Evolutionary conservation across 64 coral and sea anemone species (phyloP).

Genomic region (Porites lutea): DNA sequence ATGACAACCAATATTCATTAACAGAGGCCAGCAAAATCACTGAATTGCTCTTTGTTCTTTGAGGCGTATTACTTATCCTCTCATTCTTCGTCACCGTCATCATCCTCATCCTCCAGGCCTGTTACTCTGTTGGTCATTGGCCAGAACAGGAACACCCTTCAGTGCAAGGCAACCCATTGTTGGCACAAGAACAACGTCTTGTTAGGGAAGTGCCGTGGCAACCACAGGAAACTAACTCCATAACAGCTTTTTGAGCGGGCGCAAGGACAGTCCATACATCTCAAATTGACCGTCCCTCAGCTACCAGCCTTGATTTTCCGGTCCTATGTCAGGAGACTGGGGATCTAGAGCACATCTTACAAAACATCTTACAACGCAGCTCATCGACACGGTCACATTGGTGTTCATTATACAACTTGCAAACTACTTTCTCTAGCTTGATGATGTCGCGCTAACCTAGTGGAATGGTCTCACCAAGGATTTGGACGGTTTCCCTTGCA

Average conservation of each 20-base stretch:
- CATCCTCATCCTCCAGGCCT: background rate
- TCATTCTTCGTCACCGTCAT: slow-evolving; percentile 41
- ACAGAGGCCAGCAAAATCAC: too few relatives aligned
- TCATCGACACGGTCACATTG: slow-evolving; percentile 36
- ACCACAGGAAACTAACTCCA: slow-evolving; percentile 57
- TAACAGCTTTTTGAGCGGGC: slow-evolving; percentile 60
- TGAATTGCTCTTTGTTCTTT: background rate
- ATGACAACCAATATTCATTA: too few relatives aligned
- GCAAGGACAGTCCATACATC: slow-evolving; percentile 42
- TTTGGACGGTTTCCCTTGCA: background rate
- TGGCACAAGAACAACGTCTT: slow-evolving; percentile 57
- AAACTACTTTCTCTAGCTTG: background rate
- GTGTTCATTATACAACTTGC: slow-evolving; percentile 31
- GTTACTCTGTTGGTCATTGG: slow-evolving; percentile 30
- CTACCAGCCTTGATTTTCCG: slow-evolving; percentile 49
- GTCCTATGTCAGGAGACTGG: slow-evolving; percentile 23
- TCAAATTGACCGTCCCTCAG: slow-evolving; percentile 33
- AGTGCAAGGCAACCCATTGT: slow-evolving; percentile 34
- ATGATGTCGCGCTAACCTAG: background rate
- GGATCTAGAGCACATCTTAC: slow-evolving; percentile 33
- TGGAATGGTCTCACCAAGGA: slow-evolving; percentile 7
- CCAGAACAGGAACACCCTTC: slow-evolving; percentile 54
- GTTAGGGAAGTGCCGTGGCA: slow-evolving; percentile 49
- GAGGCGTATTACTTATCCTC: too few relatives aligned
- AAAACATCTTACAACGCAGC: slow-evolving; percentile 61